These are phyloP conservation scores for Dryobotodes eremita DNA, from an alignment of 2,888 invertebrate genomes.

Conservation along the genomic window DNA sequence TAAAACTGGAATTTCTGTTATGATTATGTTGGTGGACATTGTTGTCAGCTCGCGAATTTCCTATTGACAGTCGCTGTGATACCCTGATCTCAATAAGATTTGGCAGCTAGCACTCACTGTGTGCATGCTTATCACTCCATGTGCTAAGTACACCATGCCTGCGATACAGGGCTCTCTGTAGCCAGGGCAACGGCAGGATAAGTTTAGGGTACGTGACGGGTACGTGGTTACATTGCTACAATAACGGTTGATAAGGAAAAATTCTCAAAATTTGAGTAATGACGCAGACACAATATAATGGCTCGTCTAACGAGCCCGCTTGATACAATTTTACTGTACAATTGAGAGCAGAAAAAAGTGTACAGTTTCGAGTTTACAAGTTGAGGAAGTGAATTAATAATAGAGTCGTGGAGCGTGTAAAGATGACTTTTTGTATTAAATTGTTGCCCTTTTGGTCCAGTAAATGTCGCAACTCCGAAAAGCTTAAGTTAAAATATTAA, in stretches of 20 bases:
- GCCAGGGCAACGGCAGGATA: constrained; percentile 33
- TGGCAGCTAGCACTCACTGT: neutral
- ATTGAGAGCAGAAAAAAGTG: constrained; percentile 43
- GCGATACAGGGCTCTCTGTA: constrained; percentile 12
- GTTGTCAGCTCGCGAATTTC: neutral
- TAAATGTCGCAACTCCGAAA: neutral
- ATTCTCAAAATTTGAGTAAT: constrained; percentile 71
- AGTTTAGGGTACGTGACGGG: constrained; percentile 38
- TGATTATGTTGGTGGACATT: neutral
- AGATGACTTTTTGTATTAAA: constrained; percentile 38
- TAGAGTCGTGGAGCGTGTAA: constrained; percentile 23
- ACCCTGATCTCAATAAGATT: neutral
- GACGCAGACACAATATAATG: constrained; percentile 72
- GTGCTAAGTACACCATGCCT: constrained; percentile 16
- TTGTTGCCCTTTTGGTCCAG: constrained; percentile 8
- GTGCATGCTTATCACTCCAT: neutral
- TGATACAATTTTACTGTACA: constrained; percentile 65
- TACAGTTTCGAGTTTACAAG: constrained; percentile 43
- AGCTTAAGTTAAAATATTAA: neutral
- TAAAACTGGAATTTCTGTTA: neutral
- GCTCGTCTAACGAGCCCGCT: constrained; percentile 67
- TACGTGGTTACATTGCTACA: constrained; percentile 59
- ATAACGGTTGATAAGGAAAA: constrained; percentile 79
- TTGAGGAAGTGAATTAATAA: constrained; percentile 48
- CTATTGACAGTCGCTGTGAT: neutral